Evolutionary conservation across 2,797 vertebrate species (phyloP).

Genomic region (Lindbergichthys nudifrons): DNA sequence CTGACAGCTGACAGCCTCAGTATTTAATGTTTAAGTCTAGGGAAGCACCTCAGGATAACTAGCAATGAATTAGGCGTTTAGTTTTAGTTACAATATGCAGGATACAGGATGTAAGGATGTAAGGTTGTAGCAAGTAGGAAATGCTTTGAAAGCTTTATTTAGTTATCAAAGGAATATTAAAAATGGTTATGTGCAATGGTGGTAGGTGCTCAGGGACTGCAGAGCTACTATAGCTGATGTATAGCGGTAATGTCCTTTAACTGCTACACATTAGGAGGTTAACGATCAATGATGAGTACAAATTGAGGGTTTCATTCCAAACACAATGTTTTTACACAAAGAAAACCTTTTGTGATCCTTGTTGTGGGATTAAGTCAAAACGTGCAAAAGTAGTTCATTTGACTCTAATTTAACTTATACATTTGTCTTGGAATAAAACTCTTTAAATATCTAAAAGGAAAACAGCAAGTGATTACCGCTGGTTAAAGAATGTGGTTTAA

Average conservation of each 20-base stretch:
- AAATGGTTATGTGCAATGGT: constrained; percentile 74
- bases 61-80: constrained; percentile 46
- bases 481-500: constrained; percentile 39
- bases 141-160: constrained; percentile 77
- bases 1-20: constrained; percentile 54
- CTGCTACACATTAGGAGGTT: constrained; percentile 37
- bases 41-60: constrained; percentile 68
- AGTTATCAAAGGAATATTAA: constrained; percentile 53
- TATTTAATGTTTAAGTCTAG: constrained; percentile 52
- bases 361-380: constrained; percentile 15
- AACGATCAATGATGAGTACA: constrained; percentile 19
- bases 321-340: not conserved
- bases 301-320: constrained; percentile 47
- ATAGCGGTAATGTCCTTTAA: constrained; percentile 51
- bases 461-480: constrained; percentile 23
- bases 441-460: constrained; percentile 13
- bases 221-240: constrained; percentile 48
- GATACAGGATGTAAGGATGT: constrained; percentile 33
- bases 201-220: constrained; percentile 83
- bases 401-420: not conserved
- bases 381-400: not conserved
- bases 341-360: constrained; percentile 2
- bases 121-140: constrained; percentile 43
- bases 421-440: constrained; percentile 39
- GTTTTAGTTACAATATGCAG: constrained; percentile 37